Evolutionary conservation across 2,797 vertebrate species (phyloP), one percentile per base, ranked within the genome.

Genomic region (Notamacropus eugenii): DNA sequence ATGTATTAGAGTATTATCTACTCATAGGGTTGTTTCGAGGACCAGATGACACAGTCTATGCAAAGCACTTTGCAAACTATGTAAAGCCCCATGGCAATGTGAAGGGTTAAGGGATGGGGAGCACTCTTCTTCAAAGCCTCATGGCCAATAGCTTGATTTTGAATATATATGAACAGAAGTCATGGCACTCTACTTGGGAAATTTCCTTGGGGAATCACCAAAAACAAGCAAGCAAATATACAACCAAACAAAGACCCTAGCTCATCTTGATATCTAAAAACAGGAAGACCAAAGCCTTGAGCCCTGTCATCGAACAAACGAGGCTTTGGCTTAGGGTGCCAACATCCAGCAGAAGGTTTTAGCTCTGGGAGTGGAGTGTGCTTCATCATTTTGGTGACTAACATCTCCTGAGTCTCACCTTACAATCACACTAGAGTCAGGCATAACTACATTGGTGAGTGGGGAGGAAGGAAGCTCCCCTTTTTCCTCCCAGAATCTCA

Each of bases 1-100:
- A 46, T 46, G 4, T 46, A 24, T 46, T 22, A 46, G 8, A 31
- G 31, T 6, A 14, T 9, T 5, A 13, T 40, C 29, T 24, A 58
- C 1, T n/a, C 9, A 4, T 0, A 19, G 16, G 0, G 11, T 91
- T 90, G 8, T 52, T 54, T 31, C n/a, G 56, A 92, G 31, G 4
- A 54, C 3, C 16, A n/a, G 52, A 31, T 56, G 12, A 93, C 54
- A 28, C 3, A 4, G 27, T 54, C 2, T 31, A n/a, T 5, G 0
- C 40, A 22, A 9, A 22, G 29, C 19, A 6, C n/a, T 87, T 29
- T 40, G n/a, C n/a, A 31, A 14, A 24, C 0, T 0, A 2, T 1
- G 13, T 46, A 46, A 82, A 82, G 8, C 22, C 67, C n/a, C 24
- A 24, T 24, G 40, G 2, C 46, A 82, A 82, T 46, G 40, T 46